Conservation (phyloP, 2,797 vertebrate genomes). For the Garrulus glandarius region DNA sequence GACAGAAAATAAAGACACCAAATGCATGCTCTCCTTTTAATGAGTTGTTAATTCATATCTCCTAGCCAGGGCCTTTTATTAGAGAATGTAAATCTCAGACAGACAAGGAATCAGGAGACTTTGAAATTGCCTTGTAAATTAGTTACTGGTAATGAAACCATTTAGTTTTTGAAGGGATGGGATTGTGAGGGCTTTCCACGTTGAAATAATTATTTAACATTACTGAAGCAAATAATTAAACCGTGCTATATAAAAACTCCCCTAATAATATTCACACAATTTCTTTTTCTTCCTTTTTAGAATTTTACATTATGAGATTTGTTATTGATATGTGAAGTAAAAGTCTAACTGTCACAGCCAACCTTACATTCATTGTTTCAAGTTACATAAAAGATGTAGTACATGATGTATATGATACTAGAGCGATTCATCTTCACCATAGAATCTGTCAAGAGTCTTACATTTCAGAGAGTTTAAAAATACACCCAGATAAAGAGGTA, state of each 20-base stretch:
- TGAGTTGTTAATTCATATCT: conserved; percentile 73
- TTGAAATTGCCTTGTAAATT: conserved; percentile 78
- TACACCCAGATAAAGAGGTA: not conserved
- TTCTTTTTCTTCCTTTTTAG: conserved; percentile 51
- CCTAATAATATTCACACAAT: conserved; percentile 69
- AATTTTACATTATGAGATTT: conserved; percentile 64
- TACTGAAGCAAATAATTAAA: conserved; percentile 82
- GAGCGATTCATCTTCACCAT: conserved; percentile 10
- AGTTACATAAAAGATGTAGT: conserved; percentile 38
- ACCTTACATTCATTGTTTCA: conserved; percentile 47
- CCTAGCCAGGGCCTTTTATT: conserved; percentile 70
- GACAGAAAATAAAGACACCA: not conserved
- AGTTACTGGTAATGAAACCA: conserved; percentile 75
- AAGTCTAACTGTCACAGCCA: conserved; percentile 36
- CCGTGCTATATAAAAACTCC: conserved; percentile 64
- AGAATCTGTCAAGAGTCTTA: not conserved
- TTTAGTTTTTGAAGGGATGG: conserved; percentile 71
- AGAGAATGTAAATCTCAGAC: conserved; percentile 73
- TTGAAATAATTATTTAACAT: conserved; percentile 75
- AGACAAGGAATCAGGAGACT: conserved; percentile 73
- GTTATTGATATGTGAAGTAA: conserved; percentile 57
- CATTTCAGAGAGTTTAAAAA: not conserved
- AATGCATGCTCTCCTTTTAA: conserved; percentile 55
- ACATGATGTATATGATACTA: not conserved
- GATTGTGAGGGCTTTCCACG: conserved; percentile 68